Base-by-base conservation (phyloP, 2,888 invertebrate species). In the Melanchra persicariae region DNA sequence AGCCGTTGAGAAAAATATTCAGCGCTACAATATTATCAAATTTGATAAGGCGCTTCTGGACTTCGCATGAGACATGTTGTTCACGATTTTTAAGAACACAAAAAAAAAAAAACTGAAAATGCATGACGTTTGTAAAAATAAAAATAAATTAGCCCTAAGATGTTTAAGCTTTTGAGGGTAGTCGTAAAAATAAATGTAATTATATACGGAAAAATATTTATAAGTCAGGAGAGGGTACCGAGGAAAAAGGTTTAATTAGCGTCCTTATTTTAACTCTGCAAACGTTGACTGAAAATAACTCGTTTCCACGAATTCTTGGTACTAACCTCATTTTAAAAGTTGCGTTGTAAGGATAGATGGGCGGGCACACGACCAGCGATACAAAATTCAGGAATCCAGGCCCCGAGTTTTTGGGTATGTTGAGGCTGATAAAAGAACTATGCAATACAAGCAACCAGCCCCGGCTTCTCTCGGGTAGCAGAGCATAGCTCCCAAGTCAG, bases 231-330 rank as follows among this genome's bases (percentile, higher is more conserved):
- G 52, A 73, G n/a, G n/a, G 54, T 67, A 58, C 45, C 10, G 26
- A 70, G 51, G 52, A 60, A 79, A 66, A 80, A 74, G 68, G 63
- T 79, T 83, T 71, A 79, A 83, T 80, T 72, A 70, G n/a, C 43
- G 69, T 54, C 57, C 69, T 57, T 55, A 59, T 77, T 83, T 61
- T 62, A 75, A 75, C 77, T 80, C 49, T 45, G 52, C 67, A 74
- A 75, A 79, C 67, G 59, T n/a, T 63, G 65, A 6, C 51, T 58
- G 37, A 71, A 82, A 70, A 80, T 77, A 64, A 47, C 61, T 64
- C 24, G 26, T 8, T 55, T 64, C 43, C 58, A 24, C 30, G 59
- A 74, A 64, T 40, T 19, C 34, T 59, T 30, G 26, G 51, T 54
- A 58, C 9, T 61, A 26, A 57, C 26, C 40, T 19, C 47, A 45